phyloP scores from a whole-genome alignment of 1,140 invertebrate genomes.

The Drosophila lacertosa region DNA sequence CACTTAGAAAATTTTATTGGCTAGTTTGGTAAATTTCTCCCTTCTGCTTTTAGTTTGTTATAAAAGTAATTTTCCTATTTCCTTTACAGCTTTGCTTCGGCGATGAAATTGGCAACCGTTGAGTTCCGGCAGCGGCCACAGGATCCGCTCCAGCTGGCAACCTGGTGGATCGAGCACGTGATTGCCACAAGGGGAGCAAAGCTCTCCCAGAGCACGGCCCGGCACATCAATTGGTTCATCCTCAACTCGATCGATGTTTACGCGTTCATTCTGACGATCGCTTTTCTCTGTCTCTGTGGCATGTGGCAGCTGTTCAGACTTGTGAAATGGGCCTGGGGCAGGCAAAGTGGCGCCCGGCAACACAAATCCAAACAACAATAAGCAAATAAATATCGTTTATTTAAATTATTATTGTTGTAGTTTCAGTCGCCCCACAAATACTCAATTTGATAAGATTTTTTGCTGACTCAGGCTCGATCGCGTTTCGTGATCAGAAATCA shows the following conservation, averaged over 20 bases:
- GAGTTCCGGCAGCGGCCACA: constrained; percentile 85
- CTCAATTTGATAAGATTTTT: not conserved
- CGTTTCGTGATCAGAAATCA: not conserved
- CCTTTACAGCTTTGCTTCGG: constrained; percentile 82
- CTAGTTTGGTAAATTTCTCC: too few species aligned
- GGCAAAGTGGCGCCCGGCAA: not conserved
- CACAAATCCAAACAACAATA: constrained; percentile 52
- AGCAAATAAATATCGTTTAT: too few species aligned
- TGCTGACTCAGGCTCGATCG: not conserved
- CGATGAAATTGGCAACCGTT: constrained; percentile 83
- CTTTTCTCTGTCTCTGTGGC: constrained; percentile 4
- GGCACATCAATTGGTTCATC: constrained; percentile 86
- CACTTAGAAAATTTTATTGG: too few species aligned
- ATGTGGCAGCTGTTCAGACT: constrained; percentile 23
- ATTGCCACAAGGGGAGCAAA: constrained; percentile 84
- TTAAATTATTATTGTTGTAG: too few species aligned
- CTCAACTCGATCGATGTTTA: constrained; percentile 87
- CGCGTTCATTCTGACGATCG: constrained; percentile 53
- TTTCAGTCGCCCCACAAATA: not conserved
- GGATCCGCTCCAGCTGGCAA: constrained; percentile 84
- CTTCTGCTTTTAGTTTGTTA: too few species aligned
- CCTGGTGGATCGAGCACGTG: constrained; percentile 86
- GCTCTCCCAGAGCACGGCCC: constrained; percentile 84
- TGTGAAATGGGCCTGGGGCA: constrained; percentile 10
- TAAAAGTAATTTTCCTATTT: too few species aligned